Evolutionary conservation across 2,113 vertebrate genomes (phyloP).

Genomic region (Xenopus laevis): DNA sequence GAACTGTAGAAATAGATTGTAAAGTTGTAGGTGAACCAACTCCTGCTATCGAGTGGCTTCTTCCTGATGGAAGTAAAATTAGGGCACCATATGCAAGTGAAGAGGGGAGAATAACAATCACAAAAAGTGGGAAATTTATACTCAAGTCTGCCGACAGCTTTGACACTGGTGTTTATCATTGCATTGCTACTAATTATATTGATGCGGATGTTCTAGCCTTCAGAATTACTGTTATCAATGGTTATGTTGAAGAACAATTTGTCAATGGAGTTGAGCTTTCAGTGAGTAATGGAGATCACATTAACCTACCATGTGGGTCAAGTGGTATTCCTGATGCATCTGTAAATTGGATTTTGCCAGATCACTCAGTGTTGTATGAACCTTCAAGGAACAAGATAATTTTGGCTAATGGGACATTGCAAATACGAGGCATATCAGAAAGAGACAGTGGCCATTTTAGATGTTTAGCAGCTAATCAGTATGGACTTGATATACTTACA

Average conservation of each 20-base stretch:
- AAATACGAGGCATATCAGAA: constrained; percentile 62
- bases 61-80: constrained; percentile 82
- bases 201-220: constrained; percentile 78
- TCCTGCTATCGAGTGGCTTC: constrained; percentile 78
- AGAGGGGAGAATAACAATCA: constrained; percentile 74
- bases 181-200: constrained; percentile 70
- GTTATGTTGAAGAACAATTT: constrained; percentile 47
- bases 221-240: constrained; percentile 76
- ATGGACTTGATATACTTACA: constrained; percentile 73
- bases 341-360: constrained; percentile 80
- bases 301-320: constrained; percentile 75
- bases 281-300: constrained; percentile 53
- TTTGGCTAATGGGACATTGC: constrained; percentile 77
- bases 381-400: constrained; percentile 66
- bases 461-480: constrained; percentile 78
- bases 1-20: constrained; percentile 69
- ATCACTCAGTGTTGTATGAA: constrained; percentile 62
- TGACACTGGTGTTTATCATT: constrained; percentile 83
- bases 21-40: constrained; percentile 72
- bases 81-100: constrained; percentile 78
- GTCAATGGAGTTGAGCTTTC: constrained; percentile 65
- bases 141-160: constrained; percentile 72
- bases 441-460: constrained; percentile 75
- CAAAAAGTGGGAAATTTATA: constrained; percentile 66
- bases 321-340: constrained; percentile 70